Evolutionary conservation across 2,113 vertebrate species (phyloP).

Genomic region (Penelope pileata): DNA sequence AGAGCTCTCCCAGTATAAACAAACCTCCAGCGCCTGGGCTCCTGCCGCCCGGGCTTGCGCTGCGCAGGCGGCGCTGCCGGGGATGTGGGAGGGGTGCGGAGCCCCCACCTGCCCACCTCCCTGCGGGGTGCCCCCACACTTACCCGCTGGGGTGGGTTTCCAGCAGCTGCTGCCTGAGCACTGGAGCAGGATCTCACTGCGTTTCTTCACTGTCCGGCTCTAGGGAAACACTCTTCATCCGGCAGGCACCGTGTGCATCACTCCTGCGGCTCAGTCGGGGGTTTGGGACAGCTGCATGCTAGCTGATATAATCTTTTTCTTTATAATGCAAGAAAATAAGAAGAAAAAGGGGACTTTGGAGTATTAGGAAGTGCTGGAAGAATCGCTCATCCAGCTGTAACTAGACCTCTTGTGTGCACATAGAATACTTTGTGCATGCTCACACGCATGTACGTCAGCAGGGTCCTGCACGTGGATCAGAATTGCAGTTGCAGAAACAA

Average conservation of each 20-base stretch:
- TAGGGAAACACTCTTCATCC: background rate
- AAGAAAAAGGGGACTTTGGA: background rate
- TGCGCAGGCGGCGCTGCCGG: background rate
- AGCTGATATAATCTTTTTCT: background rate
- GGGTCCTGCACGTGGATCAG: background rate
- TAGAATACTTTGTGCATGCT: background rate
- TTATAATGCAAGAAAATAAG: background rate
- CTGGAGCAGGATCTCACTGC: background rate
- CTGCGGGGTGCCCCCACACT: background rate
- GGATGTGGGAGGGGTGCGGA: background rate
- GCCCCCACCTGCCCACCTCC: background rate
- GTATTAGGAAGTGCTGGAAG: background rate
- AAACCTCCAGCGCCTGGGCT: slow-evolving; percentile 54
- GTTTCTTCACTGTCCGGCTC: fast-evolving
- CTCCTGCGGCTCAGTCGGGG: background rate
- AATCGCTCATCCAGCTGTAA: background rate
- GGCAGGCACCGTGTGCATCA: background rate
- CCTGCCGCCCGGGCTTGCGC: background rate
- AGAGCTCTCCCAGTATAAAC: slow-evolving; percentile 61
- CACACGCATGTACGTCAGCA: background rate
- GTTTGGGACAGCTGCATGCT: background rate
- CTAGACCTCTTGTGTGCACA: background rate
- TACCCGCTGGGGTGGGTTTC: background rate
- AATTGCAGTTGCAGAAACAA: background rate
- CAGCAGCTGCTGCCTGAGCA: fast-evolving